These are phyloP conservation scores for Myxocyprinus asiaticus DNA, from an alignment of 2,113 vertebrate genomes.

Conservation along the genomic window DNA sequence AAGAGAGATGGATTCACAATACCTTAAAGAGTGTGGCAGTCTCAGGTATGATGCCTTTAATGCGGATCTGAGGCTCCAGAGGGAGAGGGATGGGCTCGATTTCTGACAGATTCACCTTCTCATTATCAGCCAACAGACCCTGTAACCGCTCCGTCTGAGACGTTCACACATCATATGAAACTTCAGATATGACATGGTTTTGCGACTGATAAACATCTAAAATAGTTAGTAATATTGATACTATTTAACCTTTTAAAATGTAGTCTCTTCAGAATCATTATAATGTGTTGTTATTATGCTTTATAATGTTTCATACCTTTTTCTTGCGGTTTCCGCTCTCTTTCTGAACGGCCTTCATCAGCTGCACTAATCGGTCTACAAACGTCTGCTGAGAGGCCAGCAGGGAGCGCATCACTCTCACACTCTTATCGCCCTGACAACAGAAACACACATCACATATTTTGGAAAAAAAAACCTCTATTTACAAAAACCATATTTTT, in stretches of 20 bases:
- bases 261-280: too few species aligned
- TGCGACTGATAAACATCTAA: too few species aligned
- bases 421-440: conserved; percentile 91
- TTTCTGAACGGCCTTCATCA: conserved; percentile 97
- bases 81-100: conserved; percentile 95
- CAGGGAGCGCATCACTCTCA: conserved; percentile 94
- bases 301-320: conserved; percentile 75
- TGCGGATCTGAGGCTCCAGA: conserved; percentile 93
- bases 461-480: not conserved
- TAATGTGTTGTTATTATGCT: too few species aligned
- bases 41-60: conserved; percentile 93
- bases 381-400: conserved; percentile 96
- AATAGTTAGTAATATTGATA: too few species aligned
- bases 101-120: conserved; percentile 94
- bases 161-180: not conserved
- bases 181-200: too few species aligned
- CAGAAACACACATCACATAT: not conserved
- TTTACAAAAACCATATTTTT: too few species aligned
- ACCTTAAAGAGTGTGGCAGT: conserved; percentile 98
- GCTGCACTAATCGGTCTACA: conserved; percentile 91
- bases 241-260: too few species aligned
- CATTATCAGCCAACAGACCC: conserved; percentile 91
- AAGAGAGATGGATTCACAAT: conserved; percentile 21
- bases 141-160: conserved; percentile 91
- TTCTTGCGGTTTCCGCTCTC: conserved; percentile 98